Percentiles rank a stretch among this genome's conserved stretches.
Evolutionary conservation across 1,140 invertebrate genomes (phyloP).

Genomic region (Sitodiplosis mosellana): DNA sequence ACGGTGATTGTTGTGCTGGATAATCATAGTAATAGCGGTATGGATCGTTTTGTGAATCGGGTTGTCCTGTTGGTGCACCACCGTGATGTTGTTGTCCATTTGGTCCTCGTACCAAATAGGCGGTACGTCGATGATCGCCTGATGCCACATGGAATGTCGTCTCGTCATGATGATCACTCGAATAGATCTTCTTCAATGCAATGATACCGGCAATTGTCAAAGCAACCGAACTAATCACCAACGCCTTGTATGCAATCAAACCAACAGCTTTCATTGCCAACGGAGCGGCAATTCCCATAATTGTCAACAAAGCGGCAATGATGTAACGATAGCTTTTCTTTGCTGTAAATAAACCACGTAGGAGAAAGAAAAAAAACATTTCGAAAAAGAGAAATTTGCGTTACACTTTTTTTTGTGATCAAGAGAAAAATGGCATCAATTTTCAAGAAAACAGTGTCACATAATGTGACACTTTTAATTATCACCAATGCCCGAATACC

Average conservation of each 20-base stretch:
- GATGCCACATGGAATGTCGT: constrained; percentile 38
- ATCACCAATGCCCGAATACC: too few relatives aligned
- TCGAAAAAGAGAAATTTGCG: too few relatives aligned
- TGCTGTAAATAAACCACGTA: too few relatives aligned
- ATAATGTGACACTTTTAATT: too few relatives aligned
- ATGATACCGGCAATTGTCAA: constrained; percentile 47
- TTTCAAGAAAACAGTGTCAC: too few relatives aligned
- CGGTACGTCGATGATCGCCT: constrained; percentile 25
- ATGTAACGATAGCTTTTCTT: constrained; percentile 33
- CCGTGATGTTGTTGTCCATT: not conserved
- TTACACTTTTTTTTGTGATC: too few relatives aligned
- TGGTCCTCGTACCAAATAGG: constrained; percentile 33
- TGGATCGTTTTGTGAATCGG: not conserved
- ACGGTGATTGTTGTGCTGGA: too few relatives aligned
- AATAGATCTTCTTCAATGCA: constrained; percentile 46
- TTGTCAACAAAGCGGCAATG: constrained; percentile 38
- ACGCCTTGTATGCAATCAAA: constrained; percentile 42
- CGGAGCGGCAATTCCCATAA: constrained; percentile 38
- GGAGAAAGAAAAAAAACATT: too few relatives aligned
- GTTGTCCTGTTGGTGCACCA: too few relatives aligned
- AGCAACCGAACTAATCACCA: constrained; percentile 46
- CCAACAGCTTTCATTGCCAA: constrained; percentile 38
- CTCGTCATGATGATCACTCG: constrained; percentile 35
- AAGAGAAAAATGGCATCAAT: too few relatives aligned
- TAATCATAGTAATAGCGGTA: not conserved